Conservation (phyloP, 1,140 invertebrate genomes). For the Tetragnatha versicolor region DNA sequence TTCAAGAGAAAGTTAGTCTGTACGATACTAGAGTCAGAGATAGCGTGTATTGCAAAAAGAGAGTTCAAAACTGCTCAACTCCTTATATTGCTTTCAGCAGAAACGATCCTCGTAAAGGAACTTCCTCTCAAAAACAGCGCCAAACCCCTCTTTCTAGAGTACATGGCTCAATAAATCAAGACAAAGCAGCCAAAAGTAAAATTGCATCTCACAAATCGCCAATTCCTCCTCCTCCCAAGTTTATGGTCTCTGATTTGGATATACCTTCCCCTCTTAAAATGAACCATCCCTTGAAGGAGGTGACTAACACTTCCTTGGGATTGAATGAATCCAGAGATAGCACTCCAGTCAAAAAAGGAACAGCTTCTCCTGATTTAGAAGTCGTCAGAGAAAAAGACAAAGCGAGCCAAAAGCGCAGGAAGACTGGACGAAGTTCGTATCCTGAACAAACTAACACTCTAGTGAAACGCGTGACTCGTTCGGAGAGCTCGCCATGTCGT, state of each 20-base stretch:
- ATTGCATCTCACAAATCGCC: slow-evolving; percentile 1
- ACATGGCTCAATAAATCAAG: background rate
- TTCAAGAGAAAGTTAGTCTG: slow-evolving; percentile 31
- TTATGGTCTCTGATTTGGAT: background rate
- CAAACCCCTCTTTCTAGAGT: background rate
- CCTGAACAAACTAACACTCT: background rate
- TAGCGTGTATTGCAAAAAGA: background rate
- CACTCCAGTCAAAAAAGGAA: background rate
- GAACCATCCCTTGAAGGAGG: slow-evolving; percentile 13
- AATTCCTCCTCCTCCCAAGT: slow-evolving; percentile 33
- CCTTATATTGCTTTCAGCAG: background rate
- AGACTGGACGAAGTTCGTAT: slow-evolving; percentile 28
- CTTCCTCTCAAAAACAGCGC: background rate
- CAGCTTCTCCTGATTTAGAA: background rate
- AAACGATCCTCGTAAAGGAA: background rate
- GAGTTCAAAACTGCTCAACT: background rate
- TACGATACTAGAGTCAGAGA: slow-evolving; percentile 10
- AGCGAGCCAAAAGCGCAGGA: background rate
- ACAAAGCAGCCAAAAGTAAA: background rate
- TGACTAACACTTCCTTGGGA: background rate
- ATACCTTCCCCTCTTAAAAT: background rate
- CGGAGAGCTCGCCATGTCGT: slow-evolving; percentile 34
- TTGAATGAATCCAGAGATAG: background rate
- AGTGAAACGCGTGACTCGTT: slow-evolving; percentile 5
- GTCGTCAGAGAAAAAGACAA: background rate